Evolutionary conservation across 2,797 vertebrate species (phyloP), one percentile per base, ranked within the genome.

Genomic region (Chrosomus eos): DNA sequence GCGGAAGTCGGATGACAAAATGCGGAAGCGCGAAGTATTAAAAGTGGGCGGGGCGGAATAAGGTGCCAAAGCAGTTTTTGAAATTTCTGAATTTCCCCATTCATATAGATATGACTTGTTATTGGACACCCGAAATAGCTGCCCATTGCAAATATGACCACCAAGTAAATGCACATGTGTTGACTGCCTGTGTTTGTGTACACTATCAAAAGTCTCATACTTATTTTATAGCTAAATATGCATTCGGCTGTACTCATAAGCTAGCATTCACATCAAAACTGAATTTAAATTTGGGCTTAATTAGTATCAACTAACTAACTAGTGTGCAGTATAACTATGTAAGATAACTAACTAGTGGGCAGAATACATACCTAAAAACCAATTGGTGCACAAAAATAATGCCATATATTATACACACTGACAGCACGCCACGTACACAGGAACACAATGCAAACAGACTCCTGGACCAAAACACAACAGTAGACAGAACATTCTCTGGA

Each of bases 401-500:
- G 31, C 33, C 4, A 19, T 18, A 26, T 82, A 40, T 82, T 67
- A 71, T 68, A 75, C 71, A 75, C 68, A 66, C 71, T 68, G 66
- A 70, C 68, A 74, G 72, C 62, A 45, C 58, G 68, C 23, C 76
- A 74, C 38, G 76, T 55, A 71, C 40, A 75, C 33, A 73, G 64
- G n/a, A n/a, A 11, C 58, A 83, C 21, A 23, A 48, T 62, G 18
- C 26, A 51, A 73, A 83, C 23, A 36, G 28, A 71, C 55, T 55
- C 33, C 43, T 7, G 3, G 18, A 36, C 60, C 45, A 68, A 55
- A 53, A 40, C 81, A 75, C 43, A 64, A 43, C 40, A 74, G 70
- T 62, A 31, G 40, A 82, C 71, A 67, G 72, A 16, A 76, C 51
- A 83, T 77, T 68, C 7, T 38, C 31, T 28, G 72, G 62, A 83